These are phyloP conservation scores for Gandaritis pyraliata DNA, from an alignment of 2,888 invertebrate species.

Conservation along the genomic window DNA sequence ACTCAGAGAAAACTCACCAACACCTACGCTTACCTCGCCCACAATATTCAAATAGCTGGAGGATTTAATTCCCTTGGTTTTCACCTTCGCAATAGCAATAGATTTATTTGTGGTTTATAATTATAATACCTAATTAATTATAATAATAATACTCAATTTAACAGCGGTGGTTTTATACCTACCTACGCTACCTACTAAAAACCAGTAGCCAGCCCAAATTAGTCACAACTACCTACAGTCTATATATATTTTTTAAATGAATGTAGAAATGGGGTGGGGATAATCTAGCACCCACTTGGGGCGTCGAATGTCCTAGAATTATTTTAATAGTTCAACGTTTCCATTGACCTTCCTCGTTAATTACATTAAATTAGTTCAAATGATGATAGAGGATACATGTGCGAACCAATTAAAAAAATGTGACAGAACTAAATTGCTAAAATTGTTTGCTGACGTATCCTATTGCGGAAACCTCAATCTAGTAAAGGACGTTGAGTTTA, in stretches of 20 bases:
- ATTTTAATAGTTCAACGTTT: slow-evolving; percentile 24
- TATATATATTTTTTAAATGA: no score
- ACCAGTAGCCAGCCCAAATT: no score
- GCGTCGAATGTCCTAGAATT: slow-evolving; percentile 6
- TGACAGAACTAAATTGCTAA: slow-evolving; percentile 41
- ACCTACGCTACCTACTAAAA: no score
- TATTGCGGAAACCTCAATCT: slow-evolving; percentile 63
- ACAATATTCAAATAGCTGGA: background rate
- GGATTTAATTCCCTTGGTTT: no score
- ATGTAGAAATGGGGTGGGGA: no score
- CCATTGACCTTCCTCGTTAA: slow-evolving; percentile 34
- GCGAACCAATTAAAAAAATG: slow-evolving; percentile 49
- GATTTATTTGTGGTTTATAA: no score
- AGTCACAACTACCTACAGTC: no score
- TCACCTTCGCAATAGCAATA: no score
- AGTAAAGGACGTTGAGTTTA: slow-evolving; percentile 50
- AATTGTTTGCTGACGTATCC: slow-evolving; percentile 47
- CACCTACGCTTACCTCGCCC: no score
- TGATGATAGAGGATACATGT: slow-evolving; percentile 48
- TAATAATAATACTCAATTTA: no score
- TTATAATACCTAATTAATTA: no score
- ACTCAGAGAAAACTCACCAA: background rate
- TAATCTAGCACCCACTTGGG: background rate
- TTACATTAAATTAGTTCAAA: slow-evolving; percentile 39
- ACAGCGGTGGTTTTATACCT: no score